Percentiles rank a stretch among this genome's conserved stretches.
Conservation (phyloP, 2,888 invertebrate species). For the Anthrax anthrax region DNA sequence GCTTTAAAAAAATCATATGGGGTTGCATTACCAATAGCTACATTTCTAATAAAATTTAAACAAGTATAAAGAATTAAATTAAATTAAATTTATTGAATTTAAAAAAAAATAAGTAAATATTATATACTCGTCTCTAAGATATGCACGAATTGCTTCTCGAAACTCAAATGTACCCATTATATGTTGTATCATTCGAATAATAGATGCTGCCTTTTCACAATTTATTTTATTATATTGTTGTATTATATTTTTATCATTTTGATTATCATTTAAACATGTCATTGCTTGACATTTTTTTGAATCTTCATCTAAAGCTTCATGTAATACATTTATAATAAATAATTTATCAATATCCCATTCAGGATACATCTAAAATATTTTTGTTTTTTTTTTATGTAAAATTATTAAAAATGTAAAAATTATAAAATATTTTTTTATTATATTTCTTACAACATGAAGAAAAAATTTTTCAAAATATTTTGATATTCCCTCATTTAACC, state of each 20-base stretch:
- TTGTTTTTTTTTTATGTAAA: no score
- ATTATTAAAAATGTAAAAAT: no score
- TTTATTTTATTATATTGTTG: conserved; percentile 50
- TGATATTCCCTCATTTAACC: conserved; percentile 51
- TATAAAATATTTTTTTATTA: no score
- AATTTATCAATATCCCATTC: conserved; percentile 51
- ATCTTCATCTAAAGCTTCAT: conserved; percentile 45
- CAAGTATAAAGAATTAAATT: no score
- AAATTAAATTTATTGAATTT: no score
- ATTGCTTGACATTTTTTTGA: conserved; percentile 43
- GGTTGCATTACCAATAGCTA: no score
- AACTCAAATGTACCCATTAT: conserved; percentile 41
- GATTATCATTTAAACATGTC: conserved; percentile 40
- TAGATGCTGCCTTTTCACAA: conserved; percentile 51
- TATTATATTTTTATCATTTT: conserved; percentile 42
- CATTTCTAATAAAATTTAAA: no score
- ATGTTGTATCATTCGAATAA: conserved; percentile 56
- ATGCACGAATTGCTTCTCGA: conserved; percentile 39
- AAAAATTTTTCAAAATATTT: conserved; percentile 53
- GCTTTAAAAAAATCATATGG: no score
- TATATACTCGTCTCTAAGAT: no score
- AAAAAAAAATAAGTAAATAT: no score
- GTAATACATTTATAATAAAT: conserved; percentile 55
- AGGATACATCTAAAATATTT: conserved; percentile 41
- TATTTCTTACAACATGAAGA: neutral